Evolutionary conservation across 1,140 invertebrate genomes (phyloP), one percentile per base, ranked within the genome.

Genomic region (Bombus polaris): DNA sequence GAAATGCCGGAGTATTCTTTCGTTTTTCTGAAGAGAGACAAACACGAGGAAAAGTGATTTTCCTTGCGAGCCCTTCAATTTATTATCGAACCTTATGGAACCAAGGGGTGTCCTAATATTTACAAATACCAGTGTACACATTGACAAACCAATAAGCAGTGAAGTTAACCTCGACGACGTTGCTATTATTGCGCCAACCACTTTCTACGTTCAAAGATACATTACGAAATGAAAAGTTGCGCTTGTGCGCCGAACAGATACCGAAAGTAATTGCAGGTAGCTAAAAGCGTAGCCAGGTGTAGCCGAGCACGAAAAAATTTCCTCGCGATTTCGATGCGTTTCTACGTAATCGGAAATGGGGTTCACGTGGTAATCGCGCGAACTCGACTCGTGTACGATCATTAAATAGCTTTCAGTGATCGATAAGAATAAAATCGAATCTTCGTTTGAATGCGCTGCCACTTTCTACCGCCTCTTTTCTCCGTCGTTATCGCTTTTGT

Each of bases 291-390:
- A 39, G 12, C 1, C 32, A 83, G 59, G 28, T 22, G 47, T 68
- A 68, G 28, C 8, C 15, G 25, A 22, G 18, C 32, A 13, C 32
- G 39, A 39, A 59, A 70, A n/a, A 32, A 82, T 86, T 77, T 77
- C 66, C 22, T 44, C 35, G n/a, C 37, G 2, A 65, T 59, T 47
- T 66, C 18, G 22, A 37, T 15, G 66, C 47, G 47, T 78, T 79
- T 22, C 53, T 3, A 80, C 32, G 76, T 32, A 87, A 89, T 82
- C 35, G 62, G 39, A 85, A 81, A 72, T 72, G 59, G 68, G 66
- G 75, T 62, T 85, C 57, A 35, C 47, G 47, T 78, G 57, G 83
- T 6, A 59, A 72, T 87, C 39, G 66, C 53, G 28, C 62, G 57
- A 59, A 68, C 28, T 79, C n/a, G 39, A 25, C 12, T 66, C 62